A percentile compares a stretch with the other conserved stretches of the same genome.
Evolutionary conservation across 2,113 vertebrate species (phyloP).

Genomic region (Hiodon alosoides): DNA sequence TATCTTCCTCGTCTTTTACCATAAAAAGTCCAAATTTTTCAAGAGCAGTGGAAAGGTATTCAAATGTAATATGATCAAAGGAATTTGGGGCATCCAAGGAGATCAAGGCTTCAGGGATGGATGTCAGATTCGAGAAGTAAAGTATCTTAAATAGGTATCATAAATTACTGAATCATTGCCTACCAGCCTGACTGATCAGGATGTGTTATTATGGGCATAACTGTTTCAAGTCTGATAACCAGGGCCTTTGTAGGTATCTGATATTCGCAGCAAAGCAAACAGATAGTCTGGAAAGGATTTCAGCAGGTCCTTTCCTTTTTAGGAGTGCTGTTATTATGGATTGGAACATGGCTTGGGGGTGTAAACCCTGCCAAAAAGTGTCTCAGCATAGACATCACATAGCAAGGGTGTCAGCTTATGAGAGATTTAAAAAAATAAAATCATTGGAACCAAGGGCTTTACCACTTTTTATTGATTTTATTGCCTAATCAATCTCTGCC

Average conservation of each 20-base stretch:
- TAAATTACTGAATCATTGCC: neutral
- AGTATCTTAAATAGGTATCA: neutral
- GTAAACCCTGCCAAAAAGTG: too few relatives aligned
- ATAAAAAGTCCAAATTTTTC: neutral
- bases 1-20: neutral
- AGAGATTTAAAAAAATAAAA: too few relatives aligned
- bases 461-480: too few relatives aligned
- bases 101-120: neutral
- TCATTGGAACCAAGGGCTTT: too few relatives aligned
- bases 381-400: too few relatives aligned
- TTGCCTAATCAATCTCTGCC: too few relatives aligned
- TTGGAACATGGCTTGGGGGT: too few relatives aligned
- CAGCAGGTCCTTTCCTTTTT: too few relatives aligned
- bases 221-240: neutral
- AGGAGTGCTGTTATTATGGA: too few relatives aligned
- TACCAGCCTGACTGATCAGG: neutral
- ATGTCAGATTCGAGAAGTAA: neutral
- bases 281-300: neutral
- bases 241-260: neutral
- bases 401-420: too few relatives aligned
- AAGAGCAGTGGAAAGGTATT: neutral
- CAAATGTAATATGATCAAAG: conserved; percentile 12
- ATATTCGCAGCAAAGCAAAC: conserved; percentile 14
- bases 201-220: neutral
- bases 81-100: conserved; percentile 19